Base-by-base conservation (phyloP, 2,113 vertebrate genomes). In the Poicephalus meyeri region DNA sequence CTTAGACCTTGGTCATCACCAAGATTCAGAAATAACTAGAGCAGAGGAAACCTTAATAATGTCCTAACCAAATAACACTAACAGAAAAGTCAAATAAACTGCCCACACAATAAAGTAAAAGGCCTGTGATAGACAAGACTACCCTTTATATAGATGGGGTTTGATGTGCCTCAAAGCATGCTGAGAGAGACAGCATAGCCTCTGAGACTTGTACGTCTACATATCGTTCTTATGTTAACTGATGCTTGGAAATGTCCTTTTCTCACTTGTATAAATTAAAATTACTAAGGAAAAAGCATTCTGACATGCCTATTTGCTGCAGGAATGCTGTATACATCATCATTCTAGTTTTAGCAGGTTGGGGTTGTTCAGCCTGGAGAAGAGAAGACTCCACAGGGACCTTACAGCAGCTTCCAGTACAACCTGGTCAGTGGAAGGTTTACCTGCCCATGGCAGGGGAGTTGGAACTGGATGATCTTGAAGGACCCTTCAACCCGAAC, bases 201-300 rank as follows among this genome's bases (percentile, higher is more conserved):
- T 35, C 21, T 0, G 0, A 39, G n/a, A 47, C 26, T 52, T 5
- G 2, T 31, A 13, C 15, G 3, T 17, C 23, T 55, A 9, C 8
- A 2, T 9, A 4, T 4, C 31, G 1, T 58, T 44, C 19, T 58
- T 49, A 31, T 2, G 8, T 53, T 35, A 71, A 52, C 1, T 53
- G 50, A 18, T 37, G n/a, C 46, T 69, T 23, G 21, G 26, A 74
- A 88, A 42, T 9, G 13, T 35, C 56, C 21, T 24, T 58, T 58
- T 35, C 24, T 78, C 9, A 33, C n/a, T 44, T 79, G 9, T 19
- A 37, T 8, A 13, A 78, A 26, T 37, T 42, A 53, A 84, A 87
- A 11, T 60, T 47, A 42, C 10, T 41, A 25, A 64, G 8, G 21
- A 44, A 63, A 69, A 65, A 71, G 74, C 15, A 44, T 80, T 47